Base-by-base conservation (phyloP, 2,113 vertebrate genomes). In the Thinocorus orbignyianus region DNA sequence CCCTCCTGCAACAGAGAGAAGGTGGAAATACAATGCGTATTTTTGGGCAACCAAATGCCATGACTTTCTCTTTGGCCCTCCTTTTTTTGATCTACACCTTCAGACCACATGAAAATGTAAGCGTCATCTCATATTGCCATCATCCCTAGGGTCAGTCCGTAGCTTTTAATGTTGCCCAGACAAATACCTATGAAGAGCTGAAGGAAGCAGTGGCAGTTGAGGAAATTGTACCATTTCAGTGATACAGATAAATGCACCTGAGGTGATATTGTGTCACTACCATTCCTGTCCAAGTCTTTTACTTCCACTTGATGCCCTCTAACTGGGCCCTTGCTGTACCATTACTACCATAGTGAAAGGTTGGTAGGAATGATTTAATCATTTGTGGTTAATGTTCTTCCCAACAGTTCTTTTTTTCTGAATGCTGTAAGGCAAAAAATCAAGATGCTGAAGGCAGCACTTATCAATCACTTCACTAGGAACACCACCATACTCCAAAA, bases 361-460 rank as follows among this genome's bases (percentile, higher is more conserved):
- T 1, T 69, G 26, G 48, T 88, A 15, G 33, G 37, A 88, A 83
- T 0, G 0, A 55, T 37, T 70, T 68, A 46, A 33, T 51, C 6
- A 71, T 81, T 64, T 44, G 17, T 48, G 23, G 30, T 19, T 52
- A 68, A 22, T 60, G 31, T 81, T 54, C 31, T 73, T 65, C 33
- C 30, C 33, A 57, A 70, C 31, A 54, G 39, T 62, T 61, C 73
- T 77, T 76, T 28, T 62, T 73, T 76, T 31, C 19, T 64, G 19
- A 61, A 41, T 5, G 4, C 17, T 28, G 44, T 1, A 11, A 85
- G 44, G 60, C 37, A 81, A 71, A 91, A 77, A 42, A 6, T 0
- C 4, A 46, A 6, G 46, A 77, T 0, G 0, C 16, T 2, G 2
- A 86, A 71, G 46, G 60, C 41, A 90, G 41, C 11, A 6, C 9